These are phyloP conservation scores for Prolemur simus DNA, from an alignment of 2,113 vertebrate species.

Conservation along the genomic window DNA sequence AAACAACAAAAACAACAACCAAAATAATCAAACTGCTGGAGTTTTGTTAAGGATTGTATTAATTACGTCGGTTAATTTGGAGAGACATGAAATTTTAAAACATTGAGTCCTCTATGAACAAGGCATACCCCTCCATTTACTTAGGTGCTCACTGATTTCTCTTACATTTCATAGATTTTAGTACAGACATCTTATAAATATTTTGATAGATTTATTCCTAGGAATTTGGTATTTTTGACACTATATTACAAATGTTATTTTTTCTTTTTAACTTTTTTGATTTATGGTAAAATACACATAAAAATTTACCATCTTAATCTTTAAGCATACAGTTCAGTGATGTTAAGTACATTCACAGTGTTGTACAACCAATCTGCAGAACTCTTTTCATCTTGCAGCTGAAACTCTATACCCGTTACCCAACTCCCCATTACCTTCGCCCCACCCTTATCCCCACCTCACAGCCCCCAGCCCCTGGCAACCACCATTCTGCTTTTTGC, in stretches of 20 bases:
- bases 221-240: background rate
- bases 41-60: background rate
- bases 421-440: background rate
- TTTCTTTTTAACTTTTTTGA: background rate
- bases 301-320: background rate
- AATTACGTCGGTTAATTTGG: background rate
- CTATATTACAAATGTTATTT: background rate
- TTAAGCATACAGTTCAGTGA: background rate
- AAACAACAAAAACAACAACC: background rate
- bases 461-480: background rate
- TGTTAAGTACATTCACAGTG: background rate
- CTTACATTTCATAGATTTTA: background rate
- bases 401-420: background rate
- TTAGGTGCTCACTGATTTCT: slow-evolving; percentile 1
- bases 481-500: background rate
- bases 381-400: background rate
- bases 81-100: background rate
- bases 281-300: background rate
- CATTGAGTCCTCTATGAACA: background rate
- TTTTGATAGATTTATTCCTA: background rate
- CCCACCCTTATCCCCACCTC: too few relatives aligned
- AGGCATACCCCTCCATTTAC: background rate
- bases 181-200: background rate
- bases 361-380: background rate
- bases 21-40: background rate